Evolutionary conservation across 2,113 vertebrate genomes (phyloP).

Genomic region (Mormyrus iriodes): DNA sequence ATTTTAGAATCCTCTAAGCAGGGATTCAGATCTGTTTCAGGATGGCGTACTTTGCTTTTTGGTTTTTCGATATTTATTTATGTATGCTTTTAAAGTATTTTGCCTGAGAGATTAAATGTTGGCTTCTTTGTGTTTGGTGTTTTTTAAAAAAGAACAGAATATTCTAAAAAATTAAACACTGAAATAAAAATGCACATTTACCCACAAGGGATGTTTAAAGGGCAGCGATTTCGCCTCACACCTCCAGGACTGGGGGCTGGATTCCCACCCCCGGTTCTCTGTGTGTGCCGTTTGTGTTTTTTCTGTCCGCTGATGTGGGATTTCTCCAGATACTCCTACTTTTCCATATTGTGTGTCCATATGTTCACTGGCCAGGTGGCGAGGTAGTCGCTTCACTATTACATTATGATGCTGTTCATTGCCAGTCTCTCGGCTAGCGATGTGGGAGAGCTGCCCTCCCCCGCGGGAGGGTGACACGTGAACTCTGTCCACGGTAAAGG

Average conservation of each 20-base stretch:
- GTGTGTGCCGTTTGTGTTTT: neutral
- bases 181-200: neutral
- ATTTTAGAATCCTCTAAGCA: neutral
- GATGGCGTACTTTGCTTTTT: neutral
- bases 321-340: neutral
- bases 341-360: neutral
- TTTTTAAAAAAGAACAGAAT: neutral
- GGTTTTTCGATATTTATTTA: neutral
- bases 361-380: neutral
- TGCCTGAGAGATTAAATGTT: neutral
- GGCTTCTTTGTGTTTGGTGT: neutral
- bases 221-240: neutral
- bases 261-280: neutral
- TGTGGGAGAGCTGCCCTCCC: neutral
- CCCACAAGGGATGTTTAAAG: neutral
- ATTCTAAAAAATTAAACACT: neutral
- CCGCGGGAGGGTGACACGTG: neutral
- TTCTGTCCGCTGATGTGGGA: neutral
- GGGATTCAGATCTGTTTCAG: neutral
- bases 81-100: neutral
- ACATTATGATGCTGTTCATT: neutral
- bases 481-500: neutral
- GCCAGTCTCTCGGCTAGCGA: neutral
- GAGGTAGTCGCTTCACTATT: neutral
- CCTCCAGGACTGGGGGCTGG: neutral